A percentile compares a stretch with the other conserved stretches of the same genome.
These are phyloP conservation scores for Cryptoleucopteryx plumbea DNA, from an alignment of 2,113 vertebrate genomes.

Conservation along the genomic window DNA sequence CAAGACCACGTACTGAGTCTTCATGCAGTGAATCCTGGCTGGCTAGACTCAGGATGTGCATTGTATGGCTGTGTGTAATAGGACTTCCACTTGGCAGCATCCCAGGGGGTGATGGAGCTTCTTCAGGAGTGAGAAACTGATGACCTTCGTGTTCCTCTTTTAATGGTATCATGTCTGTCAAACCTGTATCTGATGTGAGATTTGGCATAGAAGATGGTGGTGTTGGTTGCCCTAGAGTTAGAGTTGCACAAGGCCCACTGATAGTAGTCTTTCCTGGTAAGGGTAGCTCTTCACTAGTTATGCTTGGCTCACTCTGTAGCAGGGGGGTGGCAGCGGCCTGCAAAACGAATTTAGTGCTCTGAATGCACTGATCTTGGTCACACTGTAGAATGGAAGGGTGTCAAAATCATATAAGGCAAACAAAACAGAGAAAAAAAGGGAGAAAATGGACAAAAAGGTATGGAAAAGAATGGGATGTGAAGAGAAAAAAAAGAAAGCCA, in stretches of 20 bases:
- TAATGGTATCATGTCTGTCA: conserved; percentile 82
- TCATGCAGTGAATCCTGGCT: conserved; percentile 96
- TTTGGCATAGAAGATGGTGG: conserved; percentile 92
- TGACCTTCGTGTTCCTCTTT: conserved; percentile 82
- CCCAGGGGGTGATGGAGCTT: conserved; percentile 87
- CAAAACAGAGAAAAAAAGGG: conserved; percentile 2
- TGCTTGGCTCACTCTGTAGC: conserved; percentile 89
- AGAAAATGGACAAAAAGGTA: not conserved
- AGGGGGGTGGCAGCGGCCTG: conserved; percentile 94
- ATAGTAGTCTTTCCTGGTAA: conserved; percentile 80
- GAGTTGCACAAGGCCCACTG: conserved; percentile 82
- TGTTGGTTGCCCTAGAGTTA: conserved; percentile 89
- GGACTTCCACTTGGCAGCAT: conserved; percentile 86
- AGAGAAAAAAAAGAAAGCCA: conserved; percentile 65
- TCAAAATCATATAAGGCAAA: conserved; percentile 38
- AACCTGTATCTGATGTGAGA: conserved; percentile 80
- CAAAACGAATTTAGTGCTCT: conserved; percentile 99
- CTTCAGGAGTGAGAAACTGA: conserved; percentile 93
- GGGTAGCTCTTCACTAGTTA: conserved; percentile 82
- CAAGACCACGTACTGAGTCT: conserved; percentile 93
- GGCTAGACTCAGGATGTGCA: conserved; percentile 88
- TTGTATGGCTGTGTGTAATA: conserved; percentile 84
- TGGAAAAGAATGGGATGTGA: conserved; percentile 54
- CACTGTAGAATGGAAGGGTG: conserved; percentile 80
- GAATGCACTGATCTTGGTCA: conserved; percentile 99